phyloP scores from a whole-genome alignment of 1,140 invertebrate species.

The Magallana angulata region DNA sequence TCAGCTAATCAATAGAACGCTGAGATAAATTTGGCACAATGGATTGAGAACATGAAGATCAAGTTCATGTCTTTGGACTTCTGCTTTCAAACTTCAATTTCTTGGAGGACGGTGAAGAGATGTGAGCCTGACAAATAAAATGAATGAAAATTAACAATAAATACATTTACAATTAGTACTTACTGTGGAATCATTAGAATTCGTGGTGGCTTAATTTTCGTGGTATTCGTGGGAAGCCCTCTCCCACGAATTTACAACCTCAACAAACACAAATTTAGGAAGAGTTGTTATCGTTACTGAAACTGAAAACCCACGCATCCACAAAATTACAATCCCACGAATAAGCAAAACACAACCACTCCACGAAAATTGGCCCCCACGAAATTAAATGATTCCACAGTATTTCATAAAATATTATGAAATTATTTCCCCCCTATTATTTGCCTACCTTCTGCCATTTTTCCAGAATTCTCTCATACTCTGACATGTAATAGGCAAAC shows the following conservation, averaged over 20 bases:
- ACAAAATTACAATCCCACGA: too few species aligned
- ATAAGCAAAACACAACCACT: too few species aligned
- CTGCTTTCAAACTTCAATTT: constrained; percentile 55
- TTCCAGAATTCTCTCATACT: constrained; percentile 74
- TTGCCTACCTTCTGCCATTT: constrained; percentile 71
- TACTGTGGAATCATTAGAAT: too few species aligned
- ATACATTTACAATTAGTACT: too few species aligned
- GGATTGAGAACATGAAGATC: background rate
- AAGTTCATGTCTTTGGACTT: constrained; percentile 42
- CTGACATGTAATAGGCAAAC: constrained; percentile 75
- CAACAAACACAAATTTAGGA: too few species aligned
- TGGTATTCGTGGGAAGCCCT: too few species aligned
- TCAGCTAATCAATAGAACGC: background rate
- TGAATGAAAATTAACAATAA: background rate
- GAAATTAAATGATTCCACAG: too few species aligned
- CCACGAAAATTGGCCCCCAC: too few species aligned
- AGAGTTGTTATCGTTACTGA: too few species aligned
- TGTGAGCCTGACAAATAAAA: constrained; percentile 44
- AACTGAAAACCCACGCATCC: too few species aligned
- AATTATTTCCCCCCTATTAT: background rate
- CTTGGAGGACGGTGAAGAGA: constrained; percentile 56
- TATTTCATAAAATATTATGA: background rate
- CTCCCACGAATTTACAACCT: too few species aligned
- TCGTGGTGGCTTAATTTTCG: too few species aligned
- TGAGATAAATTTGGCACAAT: constrained; percentile 1